Percentiles rank a stretch among this genome's conserved stretches.
Conservation (phyloP, 2,797 vertebrate species). For the Rhinogobio ventralis region DNA sequence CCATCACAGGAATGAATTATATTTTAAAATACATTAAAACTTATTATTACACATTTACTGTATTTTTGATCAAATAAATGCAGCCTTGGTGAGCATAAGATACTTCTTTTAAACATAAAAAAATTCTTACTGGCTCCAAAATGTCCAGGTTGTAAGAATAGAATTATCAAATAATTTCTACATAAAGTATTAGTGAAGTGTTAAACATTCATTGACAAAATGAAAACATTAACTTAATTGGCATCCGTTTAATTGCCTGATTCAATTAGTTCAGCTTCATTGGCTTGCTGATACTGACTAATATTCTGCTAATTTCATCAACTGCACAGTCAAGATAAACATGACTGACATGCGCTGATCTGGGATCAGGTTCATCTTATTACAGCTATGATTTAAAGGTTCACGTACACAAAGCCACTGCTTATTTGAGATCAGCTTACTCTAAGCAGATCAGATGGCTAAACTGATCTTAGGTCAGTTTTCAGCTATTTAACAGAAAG, state of each 20-base stretch:
- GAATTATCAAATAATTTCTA: neutral
- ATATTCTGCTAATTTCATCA: slow-evolving; percentile 52
- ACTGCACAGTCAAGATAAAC: slow-evolving; percentile 23
- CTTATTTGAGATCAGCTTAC: slow-evolving; percentile 12
- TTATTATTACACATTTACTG: neutral
- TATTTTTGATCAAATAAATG: neutral
- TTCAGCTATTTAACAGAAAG: neutral
- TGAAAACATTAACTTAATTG: slow-evolving; percentile 46
- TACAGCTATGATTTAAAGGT: slow-evolving; percentile 12
- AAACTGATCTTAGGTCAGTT: slow-evolving; percentile 21
- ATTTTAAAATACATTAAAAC: neutral
- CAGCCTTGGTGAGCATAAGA: neutral
- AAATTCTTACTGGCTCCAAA: neutral
- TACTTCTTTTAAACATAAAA: no score
- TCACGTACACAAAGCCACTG: neutral
- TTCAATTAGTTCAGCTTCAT: slow-evolving; percentile 51
- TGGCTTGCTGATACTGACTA: slow-evolving; percentile 50
- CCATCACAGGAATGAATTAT: neutral
- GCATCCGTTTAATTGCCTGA: slow-evolving; percentile 51
- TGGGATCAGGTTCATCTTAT: neutral
- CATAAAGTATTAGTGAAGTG: slow-evolving; percentile 35
- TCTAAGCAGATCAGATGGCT: neutral
- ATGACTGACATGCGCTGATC: slow-evolving; percentile 20
- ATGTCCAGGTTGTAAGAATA: neutral
- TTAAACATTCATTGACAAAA: slow-evolving; percentile 23